Evolutionary conservation across 2,113 vertebrate species (phyloP), one percentile per base, ranked within the genome.

Genomic region (Progne subis): DNA sequence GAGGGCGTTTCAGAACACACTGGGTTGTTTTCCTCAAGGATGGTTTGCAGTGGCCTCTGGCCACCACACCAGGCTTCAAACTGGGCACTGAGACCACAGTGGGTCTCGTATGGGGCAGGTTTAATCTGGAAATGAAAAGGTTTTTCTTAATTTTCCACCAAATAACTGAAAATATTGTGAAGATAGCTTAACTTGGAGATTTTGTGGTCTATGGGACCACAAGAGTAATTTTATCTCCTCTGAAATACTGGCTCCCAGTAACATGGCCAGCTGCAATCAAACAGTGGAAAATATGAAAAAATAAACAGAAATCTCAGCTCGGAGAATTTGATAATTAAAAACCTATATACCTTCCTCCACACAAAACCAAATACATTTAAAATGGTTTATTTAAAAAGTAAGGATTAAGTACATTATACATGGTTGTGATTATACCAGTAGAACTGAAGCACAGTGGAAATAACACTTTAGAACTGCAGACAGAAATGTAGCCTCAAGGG

Each of bases 361-460:
- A 84, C 92, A 49, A 86, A 77, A 50, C 34, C 41, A 74, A 95
- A 94, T 96, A 96, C 96, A 92, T 98, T 98, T 98, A 93, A 98
- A 98, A 97, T 91, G 77, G 85, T 97, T 98, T 98, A 98, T 98
- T 98, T 98, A 95, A 98, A 97, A 97, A 97, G 95, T 91, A 96
- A 95, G 90, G 96, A 81, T 97, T 97, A 95, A 97, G 92, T 97
- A 98, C 92, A 95, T 96, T 92, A 94, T 91, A 97, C 96, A 97
- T 95, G 94, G 70, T 93, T 96, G 95, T 94, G 96, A 72, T 97
- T 96, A 98, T 96, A 97, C 68, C 85, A 94, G 96, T 16, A 63
- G 95, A 95, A 97, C 94, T 64, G 85, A 97, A 96, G 95, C 94
- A 97, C 96, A 95, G 94, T 97, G 92, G 87, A 96, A 96, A 95